Evolutionary conservation across 1,140 invertebrate species (phyloP), one percentile per base, ranked within the genome.

Genomic region (Drosophila nannoptera): DNA sequence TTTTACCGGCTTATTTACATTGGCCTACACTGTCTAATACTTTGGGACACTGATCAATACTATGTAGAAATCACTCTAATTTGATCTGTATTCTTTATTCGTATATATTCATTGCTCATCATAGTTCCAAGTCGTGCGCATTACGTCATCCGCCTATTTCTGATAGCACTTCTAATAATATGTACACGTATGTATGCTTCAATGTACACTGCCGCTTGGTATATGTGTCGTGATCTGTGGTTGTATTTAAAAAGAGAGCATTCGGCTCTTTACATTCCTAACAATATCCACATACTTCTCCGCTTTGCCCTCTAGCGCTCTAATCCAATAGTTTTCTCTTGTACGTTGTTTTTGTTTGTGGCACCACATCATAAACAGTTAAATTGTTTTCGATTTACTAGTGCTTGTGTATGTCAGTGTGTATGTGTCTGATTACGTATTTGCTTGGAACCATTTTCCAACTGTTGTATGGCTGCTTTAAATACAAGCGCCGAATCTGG

Each of bases 101-200:
- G 38, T 69, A 46, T 52, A 45, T 14, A 55, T 35, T 73, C 56
- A 81, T 84, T 77, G 70, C 77, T 82, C 81, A 22, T 22, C 22
- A 87, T 73, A 72, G 75, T 75, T 86, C 67, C 61, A 84, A 75
- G 66, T 63, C 54, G 73, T 61, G 52, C 40, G 77, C 68, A 84
- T 87, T 87, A 87, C 86, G 86, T 87, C 86, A 87, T 87, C 66
- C 75, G 69, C 80, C 77, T 87, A 87, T 87, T 87, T 87, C 69
- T 86, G 74, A 87, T 86, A 87, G 81, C 81, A 86, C 82, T 86
- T 86, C 74, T 87, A 86, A 87, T 87, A 86, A 86, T 86, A 71
- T 71, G 31, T 46, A 22, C 22, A 22, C 22, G 42, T 46, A 33
- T 45, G 45, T 56, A 56, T 45, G 45, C 56, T 11, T 42, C 7